These are phyloP conservation scores for Aphelenchoides besseyi DNA, from an alignment of 1,140 invertebrate species.

Conservation along the genomic window DNA sequence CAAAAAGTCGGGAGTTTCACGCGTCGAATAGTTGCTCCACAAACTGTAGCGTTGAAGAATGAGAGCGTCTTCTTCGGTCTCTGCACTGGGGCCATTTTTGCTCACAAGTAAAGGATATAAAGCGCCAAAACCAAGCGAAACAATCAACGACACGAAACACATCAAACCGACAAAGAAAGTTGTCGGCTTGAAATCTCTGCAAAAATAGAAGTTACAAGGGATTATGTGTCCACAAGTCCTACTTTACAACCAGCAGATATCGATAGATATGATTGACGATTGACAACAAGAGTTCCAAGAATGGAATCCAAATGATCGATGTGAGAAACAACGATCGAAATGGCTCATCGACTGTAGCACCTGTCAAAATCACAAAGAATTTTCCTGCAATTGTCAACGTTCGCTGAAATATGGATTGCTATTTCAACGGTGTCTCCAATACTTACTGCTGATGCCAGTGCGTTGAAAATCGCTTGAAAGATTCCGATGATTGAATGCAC, in stretches of 20 bases:
- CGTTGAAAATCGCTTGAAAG: constrained; percentile 1
- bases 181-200: constrained; percentile 7
- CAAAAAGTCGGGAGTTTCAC: background rate
- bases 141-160: background rate
- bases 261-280: background rate
- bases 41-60: background rate
- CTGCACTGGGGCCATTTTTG: background rate
- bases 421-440: background rate
- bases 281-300: background rate
- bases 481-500: constrained; percentile 9
- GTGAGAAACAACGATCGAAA: background rate
- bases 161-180: constrained; percentile 7
- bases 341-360: background rate
- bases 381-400: background rate
- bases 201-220: background rate
- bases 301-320: constrained; percentile 4
- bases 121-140: background rate
- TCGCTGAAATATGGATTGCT: background rate
- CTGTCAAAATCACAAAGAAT: constrained; percentile 2
- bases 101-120: background rate
- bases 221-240: background rate
- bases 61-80: background rate
- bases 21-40: background rate
- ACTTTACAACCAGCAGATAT: constrained; percentile 12
- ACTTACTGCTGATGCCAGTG: constrained; percentile 1